Evolutionary conservation across 2,113 vertebrate genomes (phyloP).

Genomic region (Dolichotis patagonum): DNA sequence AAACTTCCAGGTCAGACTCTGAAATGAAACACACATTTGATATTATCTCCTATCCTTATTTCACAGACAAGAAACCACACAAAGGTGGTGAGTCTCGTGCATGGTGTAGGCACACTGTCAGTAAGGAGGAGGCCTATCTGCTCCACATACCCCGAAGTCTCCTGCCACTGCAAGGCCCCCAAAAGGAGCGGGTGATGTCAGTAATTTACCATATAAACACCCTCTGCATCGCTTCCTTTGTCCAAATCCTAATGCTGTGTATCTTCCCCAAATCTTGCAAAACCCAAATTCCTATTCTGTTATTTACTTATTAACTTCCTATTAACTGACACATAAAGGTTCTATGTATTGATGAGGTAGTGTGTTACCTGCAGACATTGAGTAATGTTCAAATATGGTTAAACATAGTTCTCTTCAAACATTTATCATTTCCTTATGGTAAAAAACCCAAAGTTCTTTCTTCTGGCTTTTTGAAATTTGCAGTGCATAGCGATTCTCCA

Average conservation of each 20-base stretch:
- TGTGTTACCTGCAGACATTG: no score
- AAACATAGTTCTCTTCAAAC: neutral
- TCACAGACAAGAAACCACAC: neutral
- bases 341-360: no score
- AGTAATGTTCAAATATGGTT: neutral
- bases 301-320: neutral
- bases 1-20: neutral
- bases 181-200: neutral
- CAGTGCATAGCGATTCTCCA: neutral
- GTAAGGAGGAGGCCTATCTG: fast-evolving
- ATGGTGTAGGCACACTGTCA: neutral
- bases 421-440: neutral
- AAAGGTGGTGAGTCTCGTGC: fast-evolving
- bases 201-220: neutral
- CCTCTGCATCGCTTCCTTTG: neutral
- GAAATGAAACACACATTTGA: neutral
- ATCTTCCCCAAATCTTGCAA: neutral
- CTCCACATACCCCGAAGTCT: neutral
- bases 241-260: neutral
- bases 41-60: neutral
- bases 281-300: neutral
- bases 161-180: neutral
- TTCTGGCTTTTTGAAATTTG: neutral
- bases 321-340: neutral
- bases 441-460: neutral